phyloP scores from a whole-genome alignment of 53 echinoderm and acorn worm genomes.

The Mesocentrotus franciscanus region DNA sequence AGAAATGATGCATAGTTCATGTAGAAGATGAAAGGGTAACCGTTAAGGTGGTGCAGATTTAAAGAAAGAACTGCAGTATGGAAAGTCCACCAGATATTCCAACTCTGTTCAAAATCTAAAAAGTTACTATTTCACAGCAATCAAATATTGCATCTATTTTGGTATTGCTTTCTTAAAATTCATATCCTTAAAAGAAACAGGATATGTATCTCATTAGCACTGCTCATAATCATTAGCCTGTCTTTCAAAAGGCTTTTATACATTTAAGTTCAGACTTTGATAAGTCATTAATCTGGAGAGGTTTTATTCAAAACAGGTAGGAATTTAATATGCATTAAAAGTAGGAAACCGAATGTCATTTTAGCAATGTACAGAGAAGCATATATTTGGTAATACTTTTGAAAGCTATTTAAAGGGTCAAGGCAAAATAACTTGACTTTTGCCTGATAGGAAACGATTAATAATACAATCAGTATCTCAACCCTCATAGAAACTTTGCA shows the following conservation, averaged over 20 bases:
- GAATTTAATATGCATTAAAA: background rate
- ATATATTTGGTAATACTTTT: background rate
- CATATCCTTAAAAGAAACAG: too few species aligned
- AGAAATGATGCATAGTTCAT: constrained; percentile 33
- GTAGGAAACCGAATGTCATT: background rate
- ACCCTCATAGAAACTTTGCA: background rate
- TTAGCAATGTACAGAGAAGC: background rate
- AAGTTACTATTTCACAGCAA: background rate
- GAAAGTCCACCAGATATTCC: background rate
- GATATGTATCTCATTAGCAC: background rate
- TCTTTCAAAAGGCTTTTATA: background rate
- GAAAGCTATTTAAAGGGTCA: background rate
- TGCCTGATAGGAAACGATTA: background rate
- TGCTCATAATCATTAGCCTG: background rate
- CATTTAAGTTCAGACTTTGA: background rate
- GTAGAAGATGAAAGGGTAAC: background rate
- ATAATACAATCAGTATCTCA: background rate
- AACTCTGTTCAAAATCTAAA: background rate
- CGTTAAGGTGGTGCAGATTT: background rate
- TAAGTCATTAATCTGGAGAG: background rate
- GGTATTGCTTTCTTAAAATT: too few species aligned
- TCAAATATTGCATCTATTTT: background rate
- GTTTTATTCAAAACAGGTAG: background rate
- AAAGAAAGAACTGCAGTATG: background rate
- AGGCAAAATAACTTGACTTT: background rate